Base-by-base conservation (phyloP, 2,888 invertebrate genomes). In the Agrilus cyanescens region DNA sequence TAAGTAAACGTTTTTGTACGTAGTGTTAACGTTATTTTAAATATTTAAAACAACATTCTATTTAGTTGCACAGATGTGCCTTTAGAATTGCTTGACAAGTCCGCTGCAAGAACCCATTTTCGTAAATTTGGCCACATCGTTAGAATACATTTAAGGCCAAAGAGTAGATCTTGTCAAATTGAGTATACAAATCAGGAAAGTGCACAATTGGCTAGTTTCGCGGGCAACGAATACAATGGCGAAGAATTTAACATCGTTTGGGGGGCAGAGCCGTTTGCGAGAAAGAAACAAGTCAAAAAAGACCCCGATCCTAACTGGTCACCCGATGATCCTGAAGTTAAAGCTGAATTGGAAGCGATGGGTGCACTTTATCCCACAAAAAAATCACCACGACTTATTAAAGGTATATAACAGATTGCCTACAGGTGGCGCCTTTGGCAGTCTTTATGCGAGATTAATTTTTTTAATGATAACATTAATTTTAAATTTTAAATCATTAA, bases 341-440 rank as follows among this genome's bases (percentile, higher is more conserved):
- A 76, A 60, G 73, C 77, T 0, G 85, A 85, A 59, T 58, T 85
- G 18, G 76, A 77, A 44, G 82, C 81, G 0, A 76, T 85, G 79
- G 64, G 63, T 5, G 62, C 67, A 25, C 25, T 25, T 25, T 25
- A 25, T 25, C 25, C 25, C 8, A 25, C 8, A 25, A 25, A 25
- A 25, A 25, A 25, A 2, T 10, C 10, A 25, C 25, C 25, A 25
- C 25, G 10, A 10, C 8, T 25, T 10, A 10, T 10, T 10, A 8
- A 25, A 25, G 25, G 25, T 25, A 20, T 25, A n/a, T 25, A 25
- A 25, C 8, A 20, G 5, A 25, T 10, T 2, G 25, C 5, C n/a
- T 20, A 20, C 20, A 7, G 20, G n/a, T n/a, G n/a, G n/a, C n/a
- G n/a, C n/a, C n/a, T n/a, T n/a, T n/a, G 12, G n/a, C 13, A n/a